Evolutionary conservation across 2,888 invertebrate genomes (phyloP), one percentile per base, ranked within the genome.

Genomic region (Noctuana brunneofusca): DNA sequence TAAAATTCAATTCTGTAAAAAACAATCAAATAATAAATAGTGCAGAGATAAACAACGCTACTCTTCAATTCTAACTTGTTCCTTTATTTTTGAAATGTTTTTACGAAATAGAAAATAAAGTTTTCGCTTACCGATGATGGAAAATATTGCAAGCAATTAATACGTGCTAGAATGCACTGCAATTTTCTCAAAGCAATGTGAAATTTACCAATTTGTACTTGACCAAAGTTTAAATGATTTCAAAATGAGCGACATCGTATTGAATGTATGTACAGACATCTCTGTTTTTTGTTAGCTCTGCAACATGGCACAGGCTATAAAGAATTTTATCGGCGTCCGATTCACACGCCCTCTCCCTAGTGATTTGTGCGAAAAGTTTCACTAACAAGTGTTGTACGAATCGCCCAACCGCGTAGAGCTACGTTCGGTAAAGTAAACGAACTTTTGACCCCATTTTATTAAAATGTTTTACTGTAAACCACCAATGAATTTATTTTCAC

Each of bases 341-440:
- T 66, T 68, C 66, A 57, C 53, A 67, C 59, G 65, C 65, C 66
- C 58, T 27, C 62, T 64, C 71, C 66, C 64, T 58, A 62, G 69
- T 81, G 81, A 84, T 81, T 81, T 83, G 81, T 80, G 73, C 66
- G 68, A 65, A 72, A 84, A 82, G 73, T 84, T 83, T 59, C 35
- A 8, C 64, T 53, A 49, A 56, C 65, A 65, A 66, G 57, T 59
- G 55, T 11, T 54, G 49, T 38, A 49, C 49, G 53, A 30, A 48
- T 27, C 46, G 49, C 3, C 27, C 30, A 9, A 14, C 62, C 68
- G 18, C 68, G 63, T 65, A 53, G 38, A 41, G 18, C 53, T 53
- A 27, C 52, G 11, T 14, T 14, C 41, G 41, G 32, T 38, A 16
- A 58, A 50, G 38, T 24, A 41, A 50, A 38, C 27, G 35, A 38